phyloP scores from a whole-genome alignment of 2,888 invertebrate genomes.

The Timema podura region DNA sequence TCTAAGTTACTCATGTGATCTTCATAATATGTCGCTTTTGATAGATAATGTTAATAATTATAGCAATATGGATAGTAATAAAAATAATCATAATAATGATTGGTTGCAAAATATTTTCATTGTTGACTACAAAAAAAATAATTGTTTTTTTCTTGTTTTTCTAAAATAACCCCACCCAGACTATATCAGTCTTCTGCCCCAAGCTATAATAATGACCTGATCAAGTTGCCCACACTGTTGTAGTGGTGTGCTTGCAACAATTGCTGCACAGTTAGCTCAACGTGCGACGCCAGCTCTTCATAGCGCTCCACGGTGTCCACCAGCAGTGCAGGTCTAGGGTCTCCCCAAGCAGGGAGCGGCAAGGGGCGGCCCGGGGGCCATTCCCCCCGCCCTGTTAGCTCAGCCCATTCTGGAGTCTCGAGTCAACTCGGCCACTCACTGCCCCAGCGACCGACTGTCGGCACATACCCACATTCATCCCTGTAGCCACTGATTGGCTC shows the following conservation, averaged over 20 bases:
- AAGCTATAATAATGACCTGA: slow-evolving; percentile 43
- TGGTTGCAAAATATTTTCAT: no score
- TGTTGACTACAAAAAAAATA: no score
- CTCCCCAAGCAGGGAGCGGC: slow-evolving; percentile 72
- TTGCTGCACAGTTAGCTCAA: slow-evolving; percentile 75
- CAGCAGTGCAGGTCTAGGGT: slow-evolving; percentile 29
- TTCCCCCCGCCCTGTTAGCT: slow-evolving; percentile 41
- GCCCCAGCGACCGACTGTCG: slow-evolving; percentile 86
- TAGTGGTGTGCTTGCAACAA: slow-evolving; percentile 82
- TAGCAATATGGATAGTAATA: no score
- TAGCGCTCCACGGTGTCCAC: slow-evolving; percentile 57
- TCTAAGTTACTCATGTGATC: no score
- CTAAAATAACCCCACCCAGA: no score
- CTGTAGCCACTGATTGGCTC: slow-evolving; percentile 51
- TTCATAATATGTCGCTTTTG: no score
- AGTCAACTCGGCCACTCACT: slow-evolving; percentile 98
- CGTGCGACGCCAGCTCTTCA: slow-evolving; percentile 72
- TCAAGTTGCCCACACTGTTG: slow-evolving; percentile 83
- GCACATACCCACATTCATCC: slow-evolving; percentile 60
- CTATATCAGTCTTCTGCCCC: no score
- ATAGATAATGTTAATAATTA: no score
- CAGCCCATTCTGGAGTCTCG: slow-evolving; percentile 54
- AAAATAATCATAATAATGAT: no score
- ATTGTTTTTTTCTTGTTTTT: no score
- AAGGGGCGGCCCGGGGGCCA: slow-evolving; percentile 68